Evolutionary conservation across 2,113 vertebrate species (phyloP), one percentile per base, ranked within the genome.

Genomic region (Tragelaphus buxtoni): DNA sequence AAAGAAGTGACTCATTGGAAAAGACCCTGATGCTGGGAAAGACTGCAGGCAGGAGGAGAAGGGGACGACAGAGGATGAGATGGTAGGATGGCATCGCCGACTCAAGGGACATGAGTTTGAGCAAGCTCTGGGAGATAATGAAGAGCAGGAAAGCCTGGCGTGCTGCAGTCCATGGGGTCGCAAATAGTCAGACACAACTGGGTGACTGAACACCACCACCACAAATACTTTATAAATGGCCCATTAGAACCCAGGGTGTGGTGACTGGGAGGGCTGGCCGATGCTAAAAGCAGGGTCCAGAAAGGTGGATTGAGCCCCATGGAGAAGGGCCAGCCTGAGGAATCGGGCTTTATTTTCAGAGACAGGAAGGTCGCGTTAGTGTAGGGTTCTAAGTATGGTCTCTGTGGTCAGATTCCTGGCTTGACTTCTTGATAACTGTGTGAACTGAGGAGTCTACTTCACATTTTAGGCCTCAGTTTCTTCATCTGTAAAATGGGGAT

Each of bases 21-120:
- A 72, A 39, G 9, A 39, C 35, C n/a, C 35, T 39, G 65, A 24
- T 72, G 9, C 65, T 69, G n/a, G n/a, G n/a, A 39, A 72, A 39
- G n/a, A 72, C 5, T 11, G 65, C 39, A 20, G 65, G 65, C 65
- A 72, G 18, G n/a, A 24, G 35, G 65, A 35, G 35, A 72, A 12
- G 18, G 20, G 18, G 65, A 5, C 9, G 6, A 72, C 65, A 72
- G 18, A 72, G 35, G 65, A 39, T 72, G 65, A 22, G 65, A 39
- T 39, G 5, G n/a, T 1, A 5, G 5, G 18, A 39, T 24, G 35
- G 65, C 35, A 39, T 72, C 0, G 0, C 10, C 0, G 4, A 72
- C 20, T 39, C 20, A 72, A 3, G 12, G 65, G 65, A 24, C 65
- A 12, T 72, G 35, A 24, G 65, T 22, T 39, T 39, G n/a, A 39